These are phyloP conservation scores for Panonychus citri DNA, from an alignment of 1,140 invertebrate species.

Conservation along the genomic window DNA sequence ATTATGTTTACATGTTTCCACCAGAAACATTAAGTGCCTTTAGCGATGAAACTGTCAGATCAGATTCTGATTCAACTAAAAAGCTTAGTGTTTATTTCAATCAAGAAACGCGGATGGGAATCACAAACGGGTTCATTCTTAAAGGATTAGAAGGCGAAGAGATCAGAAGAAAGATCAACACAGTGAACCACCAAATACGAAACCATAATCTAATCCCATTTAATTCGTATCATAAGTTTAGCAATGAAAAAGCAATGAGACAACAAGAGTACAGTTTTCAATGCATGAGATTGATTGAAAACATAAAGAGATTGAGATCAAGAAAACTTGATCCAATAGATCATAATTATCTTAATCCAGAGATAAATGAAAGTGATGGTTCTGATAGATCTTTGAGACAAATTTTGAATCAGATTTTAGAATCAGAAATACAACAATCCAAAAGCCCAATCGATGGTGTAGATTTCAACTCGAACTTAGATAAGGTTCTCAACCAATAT, in stretches of 20 bases:
- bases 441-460: no score
- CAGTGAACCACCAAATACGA: slow-evolving; percentile 24
- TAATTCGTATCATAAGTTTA: not conserved
- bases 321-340: no score
- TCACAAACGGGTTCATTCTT: slow-evolving; percentile 7
- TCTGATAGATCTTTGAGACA: no score
- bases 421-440: no score
- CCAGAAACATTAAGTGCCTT: not conserved
- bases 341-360: no score
- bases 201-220: not conserved
- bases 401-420: no score
- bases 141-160: slow-evolving; percentile 27
- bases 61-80: slow-evolving; percentile 25
- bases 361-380: no score
- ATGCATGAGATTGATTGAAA: no score
- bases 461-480: no score
- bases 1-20: not conserved
- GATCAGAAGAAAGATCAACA: slow-evolving; percentile 53
- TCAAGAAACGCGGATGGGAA: slow-evolving; percentile 3
- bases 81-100: slow-evolving; percentile 6
- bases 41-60: not conserved
- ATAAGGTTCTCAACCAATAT: no score
- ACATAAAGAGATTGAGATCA: not conserved
- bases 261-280: no score
- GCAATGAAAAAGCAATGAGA: not conserved